Evolutionary conservation across 2,797 vertebrate genomes (phyloP).

Genomic region (Spondyliosoma cantharus): DNA sequence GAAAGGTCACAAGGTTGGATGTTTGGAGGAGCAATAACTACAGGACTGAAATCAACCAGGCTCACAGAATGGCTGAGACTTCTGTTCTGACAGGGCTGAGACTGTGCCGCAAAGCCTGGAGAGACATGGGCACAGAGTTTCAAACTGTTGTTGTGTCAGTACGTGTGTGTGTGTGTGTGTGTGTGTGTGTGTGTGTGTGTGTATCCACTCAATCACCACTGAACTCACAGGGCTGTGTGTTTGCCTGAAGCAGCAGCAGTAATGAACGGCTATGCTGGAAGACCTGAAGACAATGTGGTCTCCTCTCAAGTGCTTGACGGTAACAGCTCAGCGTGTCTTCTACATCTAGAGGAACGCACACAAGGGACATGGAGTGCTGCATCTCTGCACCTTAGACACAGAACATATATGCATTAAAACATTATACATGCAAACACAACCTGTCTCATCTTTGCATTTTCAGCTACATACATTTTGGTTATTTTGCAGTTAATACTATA

Average conservation of each 20-base stretch:
- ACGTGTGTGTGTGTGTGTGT: not conserved
- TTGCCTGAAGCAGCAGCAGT: slow-evolving; percentile 87
- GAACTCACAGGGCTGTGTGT: slow-evolving; percentile 85
- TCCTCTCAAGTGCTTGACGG: slow-evolving; percentile 85
- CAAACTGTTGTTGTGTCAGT: not conserved
- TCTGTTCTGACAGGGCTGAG: slow-evolving; percentile 49
- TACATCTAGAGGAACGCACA: slow-evolving; percentile 91
- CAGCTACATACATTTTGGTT: too few species aligned
- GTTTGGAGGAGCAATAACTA: slow-evolving; percentile 41
- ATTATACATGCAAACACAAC: not conserved
- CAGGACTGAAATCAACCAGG: slow-evolving; percentile 66
- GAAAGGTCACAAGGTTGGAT: slow-evolving; percentile 82
- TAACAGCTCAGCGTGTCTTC: slow-evolving; percentile 89
- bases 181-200: not conserved
- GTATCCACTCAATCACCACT: not conserved
- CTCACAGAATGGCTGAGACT: slow-evolving; percentile 57
- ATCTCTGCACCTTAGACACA: slow-evolving; percentile 78
- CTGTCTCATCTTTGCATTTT: not conserved
- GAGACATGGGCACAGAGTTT: slow-evolving; percentile 5
- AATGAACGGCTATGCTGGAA: slow-evolving; percentile 90
- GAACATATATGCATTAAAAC: slow-evolving; percentile 20
- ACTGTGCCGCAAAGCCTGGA: slow-evolving; percentile 61
- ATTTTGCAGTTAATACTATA: not conserved
- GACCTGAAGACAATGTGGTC: slow-evolving; percentile 82
- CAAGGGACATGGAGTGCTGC: slow-evolving; percentile 78